Percentiles rank a stretch among this genome's conserved stretches.
These are phyloP conservation scores for Microvelia longipes DNA, from an alignment of 1,140 invertebrate species.

Conservation along the genomic window DNA sequence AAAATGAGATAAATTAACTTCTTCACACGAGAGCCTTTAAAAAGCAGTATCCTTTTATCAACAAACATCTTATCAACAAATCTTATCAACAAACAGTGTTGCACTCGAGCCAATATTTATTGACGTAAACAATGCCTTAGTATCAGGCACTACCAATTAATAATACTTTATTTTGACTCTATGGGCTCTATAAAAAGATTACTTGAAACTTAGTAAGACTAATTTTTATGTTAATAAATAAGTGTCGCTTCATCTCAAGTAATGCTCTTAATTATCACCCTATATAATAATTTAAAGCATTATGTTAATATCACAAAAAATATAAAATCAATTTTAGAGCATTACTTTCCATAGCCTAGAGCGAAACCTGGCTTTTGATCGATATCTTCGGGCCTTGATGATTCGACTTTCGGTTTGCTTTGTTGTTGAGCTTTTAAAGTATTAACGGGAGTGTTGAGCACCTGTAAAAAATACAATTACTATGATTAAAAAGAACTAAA, in stretches of 20 bases:
- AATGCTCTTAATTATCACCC: too few relatives aligned
- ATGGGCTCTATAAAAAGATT: too few relatives aligned
- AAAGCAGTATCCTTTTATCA: too few relatives aligned
- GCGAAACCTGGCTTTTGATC: conserved; percentile 21
- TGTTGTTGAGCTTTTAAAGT: conserved; percentile 10
- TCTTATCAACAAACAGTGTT: too few relatives aligned
- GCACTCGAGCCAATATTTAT: too few relatives aligned
- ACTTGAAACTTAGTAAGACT: neutral
- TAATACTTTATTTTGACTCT: neutral
- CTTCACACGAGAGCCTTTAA: too few relatives aligned
- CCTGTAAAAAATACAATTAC: conserved; percentile 12
- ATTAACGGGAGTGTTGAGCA: conserved; percentile 11
- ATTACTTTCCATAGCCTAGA: conserved; percentile 21
- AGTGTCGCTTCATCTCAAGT: too few relatives aligned
- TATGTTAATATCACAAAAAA: neutral
- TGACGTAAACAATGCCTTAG: too few relatives aligned
- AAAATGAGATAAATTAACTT: too few relatives aligned
- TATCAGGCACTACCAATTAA: neutral
- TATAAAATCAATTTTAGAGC: neutral
- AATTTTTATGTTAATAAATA: neutral
- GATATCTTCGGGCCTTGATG: conserved; percentile 7
- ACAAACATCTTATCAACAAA: too few relatives aligned
- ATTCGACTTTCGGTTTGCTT: neutral
- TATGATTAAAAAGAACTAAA: too few relatives aligned
- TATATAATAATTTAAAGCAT: too few relatives aligned